Evolutionary conservation across 2,797 vertebrate species (phyloP).

Genomic region (Pantherophis vulpinus): DNA sequence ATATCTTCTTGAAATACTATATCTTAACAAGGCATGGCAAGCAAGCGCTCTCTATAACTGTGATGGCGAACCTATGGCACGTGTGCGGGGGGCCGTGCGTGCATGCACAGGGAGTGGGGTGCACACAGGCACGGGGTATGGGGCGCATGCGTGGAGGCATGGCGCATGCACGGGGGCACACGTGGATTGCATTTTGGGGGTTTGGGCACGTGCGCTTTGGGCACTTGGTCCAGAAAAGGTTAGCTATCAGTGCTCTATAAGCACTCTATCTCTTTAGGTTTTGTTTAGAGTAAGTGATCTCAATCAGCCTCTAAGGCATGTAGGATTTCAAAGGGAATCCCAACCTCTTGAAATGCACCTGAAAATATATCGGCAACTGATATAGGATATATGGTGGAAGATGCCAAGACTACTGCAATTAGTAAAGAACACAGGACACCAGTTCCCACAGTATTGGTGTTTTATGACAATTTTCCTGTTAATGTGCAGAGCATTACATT

Average conservation of each 20-base stretch:
- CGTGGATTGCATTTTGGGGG: too few relatives aligned
- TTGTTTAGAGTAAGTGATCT: neutral
- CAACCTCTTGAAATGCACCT: neutral
- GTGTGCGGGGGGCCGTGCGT: too few relatives aligned
- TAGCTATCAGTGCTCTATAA: neutral
- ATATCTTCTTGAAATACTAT: neutral
- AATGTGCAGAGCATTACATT: neutral
- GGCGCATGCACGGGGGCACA: fast-evolving
- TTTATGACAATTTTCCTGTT: neutral
- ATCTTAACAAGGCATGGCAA: neutral
- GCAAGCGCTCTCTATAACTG: neutral
- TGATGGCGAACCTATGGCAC: too few relatives aligned
- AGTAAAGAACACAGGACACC: neutral
- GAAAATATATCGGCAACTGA: neutral
- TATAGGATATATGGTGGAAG: neutral
- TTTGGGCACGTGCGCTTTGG: too few relatives aligned
- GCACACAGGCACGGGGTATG: too few relatives aligned
- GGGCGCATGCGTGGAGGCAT: too few relatives aligned
- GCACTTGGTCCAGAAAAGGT: too few relatives aligned
- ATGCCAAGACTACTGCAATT: neutral
- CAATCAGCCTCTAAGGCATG: neutral
- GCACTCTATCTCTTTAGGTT: neutral
- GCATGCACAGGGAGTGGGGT: too few relatives aligned
- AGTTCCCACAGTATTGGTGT: neutral
- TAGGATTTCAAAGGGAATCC: neutral